Evolutionary conservation across 2,113 vertebrate species (phyloP).

Genomic region (Tauraco erythrolophus): DNA sequence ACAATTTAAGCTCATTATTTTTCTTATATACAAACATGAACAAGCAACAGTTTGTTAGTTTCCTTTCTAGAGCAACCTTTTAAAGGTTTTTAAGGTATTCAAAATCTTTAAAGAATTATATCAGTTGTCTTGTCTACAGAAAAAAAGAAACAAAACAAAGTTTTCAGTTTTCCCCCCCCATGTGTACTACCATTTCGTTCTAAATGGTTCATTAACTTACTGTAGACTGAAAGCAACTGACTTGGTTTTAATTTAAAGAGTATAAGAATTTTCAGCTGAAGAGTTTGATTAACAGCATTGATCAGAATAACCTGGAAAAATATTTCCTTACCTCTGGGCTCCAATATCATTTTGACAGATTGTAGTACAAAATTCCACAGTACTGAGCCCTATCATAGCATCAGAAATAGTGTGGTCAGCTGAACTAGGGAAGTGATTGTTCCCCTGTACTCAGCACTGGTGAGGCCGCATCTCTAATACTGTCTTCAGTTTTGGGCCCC

Average conservation of each 20-base stretch:
- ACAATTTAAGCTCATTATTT: not conserved
- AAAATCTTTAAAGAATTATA: not conserved
- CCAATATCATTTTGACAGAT: not conserved
- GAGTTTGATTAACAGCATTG: not conserved
- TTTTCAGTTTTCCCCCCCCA: not conserved
- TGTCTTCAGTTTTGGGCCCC: not conserved
- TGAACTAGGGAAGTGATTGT: not conserved
- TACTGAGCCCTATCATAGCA: not conserved
- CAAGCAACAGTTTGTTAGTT: not conserved
- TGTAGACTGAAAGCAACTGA: not conserved
- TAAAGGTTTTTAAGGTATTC: not conserved
- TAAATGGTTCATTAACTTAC: not conserved
- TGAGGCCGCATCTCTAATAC: rapidly evolving
- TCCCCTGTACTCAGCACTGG: rapidly evolving
- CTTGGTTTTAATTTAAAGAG: not conserved
- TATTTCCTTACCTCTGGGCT: not conserved
- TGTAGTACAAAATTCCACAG: not conserved
- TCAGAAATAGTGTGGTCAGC: not conserved
- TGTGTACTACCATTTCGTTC: not conserved
- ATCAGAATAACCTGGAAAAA: not conserved
- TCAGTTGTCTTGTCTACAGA: not conserved
- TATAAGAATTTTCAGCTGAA: not conserved
- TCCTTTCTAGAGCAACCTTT: not conserved
- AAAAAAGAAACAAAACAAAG: not conserved
- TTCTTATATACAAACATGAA: not conserved